phyloP scores from a whole-genome alignment of 2,888 invertebrate species.

The Rhagonycha lutea region DNA sequence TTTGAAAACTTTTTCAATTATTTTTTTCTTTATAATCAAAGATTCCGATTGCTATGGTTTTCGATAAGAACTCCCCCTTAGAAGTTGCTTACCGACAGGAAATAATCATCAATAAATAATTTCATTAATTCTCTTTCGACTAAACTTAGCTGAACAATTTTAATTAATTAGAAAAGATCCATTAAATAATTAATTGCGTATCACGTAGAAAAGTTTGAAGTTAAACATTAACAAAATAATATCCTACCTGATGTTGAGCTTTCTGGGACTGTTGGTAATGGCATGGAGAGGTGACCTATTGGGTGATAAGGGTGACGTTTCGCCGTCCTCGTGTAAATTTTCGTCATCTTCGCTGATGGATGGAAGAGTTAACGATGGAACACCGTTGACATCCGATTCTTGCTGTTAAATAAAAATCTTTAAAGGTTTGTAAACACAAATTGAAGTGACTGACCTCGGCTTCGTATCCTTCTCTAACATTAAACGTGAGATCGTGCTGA shows the following conservation, averaged over 20 bases:
- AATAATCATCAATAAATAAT: background rate
- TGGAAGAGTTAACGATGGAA: slow-evolving; percentile 82
- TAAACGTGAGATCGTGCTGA: slow-evolving; percentile 93
- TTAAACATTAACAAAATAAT: background rate
- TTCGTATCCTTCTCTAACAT: slow-evolving; percentile 90
- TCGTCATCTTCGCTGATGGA: slow-evolving; percentile 96
- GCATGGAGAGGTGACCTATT: slow-evolving; percentile 64
- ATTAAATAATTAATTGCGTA: background rate
- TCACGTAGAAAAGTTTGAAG: background rate
- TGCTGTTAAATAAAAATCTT: slow-evolving; percentile 52
- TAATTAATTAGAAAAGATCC: background rate
- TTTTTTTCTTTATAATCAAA: background rate
- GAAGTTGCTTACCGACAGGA: background rate
- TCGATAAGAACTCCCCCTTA: background rate
- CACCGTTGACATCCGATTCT: slow-evolving; percentile 76
- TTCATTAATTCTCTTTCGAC: background rate
- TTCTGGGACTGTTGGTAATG: slow-evolving; percentile 63
- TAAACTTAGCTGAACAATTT: background rate
- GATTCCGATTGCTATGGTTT: background rate
- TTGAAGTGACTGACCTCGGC: slow-evolving; percentile 65
- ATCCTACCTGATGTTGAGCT: slow-evolving; percentile 60
- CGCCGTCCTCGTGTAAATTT: slow-evolving; percentile 76
- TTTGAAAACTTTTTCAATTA: background rate
- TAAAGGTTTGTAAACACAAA: background rate
- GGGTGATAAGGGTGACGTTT: slow-evolving; percentile 67